Evolutionary conservation across 2,113 vertebrate genomes (phyloP).

Genomic region (Acanthochromis polyacanthus): DNA sequence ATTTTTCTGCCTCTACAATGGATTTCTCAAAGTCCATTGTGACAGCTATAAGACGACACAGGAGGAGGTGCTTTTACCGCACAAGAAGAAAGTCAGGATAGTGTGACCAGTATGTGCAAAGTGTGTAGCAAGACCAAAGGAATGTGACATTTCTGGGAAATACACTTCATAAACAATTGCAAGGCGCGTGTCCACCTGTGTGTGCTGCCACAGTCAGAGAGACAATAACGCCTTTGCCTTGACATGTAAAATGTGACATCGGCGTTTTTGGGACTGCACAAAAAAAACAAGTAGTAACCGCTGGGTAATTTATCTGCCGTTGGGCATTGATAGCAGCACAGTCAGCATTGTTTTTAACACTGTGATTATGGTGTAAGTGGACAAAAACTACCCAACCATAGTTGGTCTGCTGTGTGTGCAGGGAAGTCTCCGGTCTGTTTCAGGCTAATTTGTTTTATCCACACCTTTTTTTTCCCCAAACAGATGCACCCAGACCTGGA

Average conservation of each 20-base stretch:
- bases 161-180: not conserved
- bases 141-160: constrained; percentile 8
- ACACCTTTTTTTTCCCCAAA: constrained; percentile 14
- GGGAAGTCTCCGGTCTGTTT: constrained; percentile 9
- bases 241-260: not conserved
- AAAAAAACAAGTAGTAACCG: not conserved
- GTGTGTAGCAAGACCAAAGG: not conserved
- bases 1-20: constrained; percentile 23
- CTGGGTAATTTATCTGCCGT: constrained; percentile 9
- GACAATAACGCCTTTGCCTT: not conserved
- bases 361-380: too few species aligned
- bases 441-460: not conserved
- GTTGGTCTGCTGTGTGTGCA: not conserved
- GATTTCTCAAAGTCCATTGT: constrained; percentile 1
- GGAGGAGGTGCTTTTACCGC: constrained; percentile 6
- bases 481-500: constrained; percentile 12
- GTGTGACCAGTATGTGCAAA: not conserved
- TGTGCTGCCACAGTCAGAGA: not conserved
- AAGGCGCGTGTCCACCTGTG: not conserved
- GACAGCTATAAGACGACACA: constrained; percentile 6
- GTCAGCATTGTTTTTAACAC: constrained; percentile 5
- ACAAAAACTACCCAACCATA: not conserved
- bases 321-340: constrained; percentile 8
- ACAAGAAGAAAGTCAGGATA: not conserved
- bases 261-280: not conserved